Evolutionary conservation across 2,888 invertebrate species (phyloP), one percentile per base, ranked within the genome.

Genomic region (Ctenicera cuprea): DNA sequence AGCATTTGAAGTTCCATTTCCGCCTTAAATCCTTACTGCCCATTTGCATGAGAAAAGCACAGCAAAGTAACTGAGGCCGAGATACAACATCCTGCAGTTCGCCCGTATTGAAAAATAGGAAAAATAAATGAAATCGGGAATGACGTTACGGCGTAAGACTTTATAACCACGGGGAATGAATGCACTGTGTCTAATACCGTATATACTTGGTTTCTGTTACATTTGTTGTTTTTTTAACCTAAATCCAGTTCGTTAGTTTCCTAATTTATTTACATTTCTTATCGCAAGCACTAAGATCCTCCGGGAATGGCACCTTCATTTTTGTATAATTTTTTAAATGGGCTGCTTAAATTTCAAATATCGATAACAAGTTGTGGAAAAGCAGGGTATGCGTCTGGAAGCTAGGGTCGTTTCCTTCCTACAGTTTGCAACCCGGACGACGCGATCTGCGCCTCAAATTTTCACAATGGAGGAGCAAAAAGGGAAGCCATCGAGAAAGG

Each of bases 11-110:
- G 57, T 65, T 65, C 71, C 54, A 65, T 65, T 72, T 66, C 62
- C 67, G 67, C 52, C 62, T 73, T 45, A 62, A 73, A 67, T 73
- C 62, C 52, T 72, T 62, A 72, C 61, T 67, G 59, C 67, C 43
- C 41, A 73, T 73, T 73, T 73, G 45, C 67, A 73, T 73, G 72
- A 73, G 67, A 73, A 73, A 73, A 73, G 72, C 72, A 45, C 18
- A 57, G 41, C 22, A 67, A 73, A 67, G 62, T 72, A 66, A 61
- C 61, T 52, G 66, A 57, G 48, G 66, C 48, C 43, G 50, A 71
- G 64, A 59, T 65, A 65, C 71, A 64, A 45, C 65, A 66, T 59
- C 70, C 72, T 72, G 72, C 61, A 72, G 30, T 52, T 33, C 59
- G 63, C 50, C 26, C 38, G 65, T 65, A 50, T 61, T 48, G 72